Percentiles rank a stretch among this genome's conserved stretches.
Evolutionary conservation across 2,797 vertebrate species (phyloP).

Genomic region (Chrysocyon brachyurus): DNA sequence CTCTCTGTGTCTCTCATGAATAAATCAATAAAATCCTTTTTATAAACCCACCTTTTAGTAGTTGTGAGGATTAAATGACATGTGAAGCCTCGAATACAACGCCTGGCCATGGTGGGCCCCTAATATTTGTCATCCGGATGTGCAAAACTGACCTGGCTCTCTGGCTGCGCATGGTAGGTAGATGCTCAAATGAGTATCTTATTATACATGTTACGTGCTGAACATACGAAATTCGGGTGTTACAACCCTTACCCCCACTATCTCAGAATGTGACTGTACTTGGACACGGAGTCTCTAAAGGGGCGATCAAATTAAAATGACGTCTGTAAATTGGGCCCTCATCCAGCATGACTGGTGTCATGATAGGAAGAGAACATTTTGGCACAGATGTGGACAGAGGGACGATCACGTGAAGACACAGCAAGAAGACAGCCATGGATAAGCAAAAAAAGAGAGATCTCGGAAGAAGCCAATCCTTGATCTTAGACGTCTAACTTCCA

Average conservation of each 20-base stretch:
- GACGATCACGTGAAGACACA: not conserved
- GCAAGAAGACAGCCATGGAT: not conserved
- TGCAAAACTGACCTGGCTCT: slow-evolving; percentile 16
- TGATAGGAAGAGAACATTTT: slow-evolving; percentile 17
- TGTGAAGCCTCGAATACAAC: not conserved
- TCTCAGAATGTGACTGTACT: not conserved
- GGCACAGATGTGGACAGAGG: not conserved
- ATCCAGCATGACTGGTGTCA: not conserved
- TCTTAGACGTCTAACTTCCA: not conserved
- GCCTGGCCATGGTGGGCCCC: not conserved
- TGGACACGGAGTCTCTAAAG: slow-evolving; percentile 23
- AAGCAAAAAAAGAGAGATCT: not conserved
- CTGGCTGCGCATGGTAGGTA: not conserved
- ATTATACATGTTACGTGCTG: not conserved
- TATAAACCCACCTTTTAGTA: not conserved
- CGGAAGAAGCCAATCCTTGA: slow-evolving; percentile 19
- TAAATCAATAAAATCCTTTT: no score
- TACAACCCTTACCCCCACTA: slow-evolving; percentile 8
- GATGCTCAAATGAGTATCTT: slow-evolving; percentile 15
- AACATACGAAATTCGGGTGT: not conserved
- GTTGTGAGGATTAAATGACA: slow-evolving; percentile 17
- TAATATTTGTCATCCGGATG: not conserved
- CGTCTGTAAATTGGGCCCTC: not conserved
- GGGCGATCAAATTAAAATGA: not conserved
- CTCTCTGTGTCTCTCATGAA: no score